A percentile compares a stretch with the other conserved stretches of the same genome.
Evolutionary conservation across 2,113 vertebrate species (phyloP).

Genomic region (Rhipidura dahli): DNA sequence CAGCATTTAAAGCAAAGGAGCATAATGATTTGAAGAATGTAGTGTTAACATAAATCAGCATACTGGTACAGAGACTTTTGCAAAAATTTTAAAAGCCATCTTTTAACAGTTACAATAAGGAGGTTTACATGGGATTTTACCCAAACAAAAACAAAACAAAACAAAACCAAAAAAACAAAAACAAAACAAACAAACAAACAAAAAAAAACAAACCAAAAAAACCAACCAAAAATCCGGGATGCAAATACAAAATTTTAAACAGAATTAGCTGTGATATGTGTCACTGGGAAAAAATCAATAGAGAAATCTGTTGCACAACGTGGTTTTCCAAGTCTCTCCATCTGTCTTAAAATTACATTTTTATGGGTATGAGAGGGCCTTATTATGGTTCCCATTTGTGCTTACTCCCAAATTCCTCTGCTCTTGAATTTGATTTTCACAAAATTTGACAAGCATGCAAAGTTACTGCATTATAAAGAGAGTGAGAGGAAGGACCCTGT

Average conservation of each 20-base stretch:
- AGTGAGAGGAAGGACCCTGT: not conserved
- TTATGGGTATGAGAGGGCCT: not conserved
- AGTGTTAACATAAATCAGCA: not conserved
- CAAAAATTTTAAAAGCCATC: not conserved
- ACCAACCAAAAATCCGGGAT: not conserved
- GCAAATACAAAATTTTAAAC: not conserved
- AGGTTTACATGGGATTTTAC: not conserved
- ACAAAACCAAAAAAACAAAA: not conserved
- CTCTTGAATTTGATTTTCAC: not conserved
- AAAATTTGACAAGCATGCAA: not conserved
- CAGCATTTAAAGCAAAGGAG: not conserved
- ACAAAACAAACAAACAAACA: not conserved
- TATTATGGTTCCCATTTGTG: not conserved
- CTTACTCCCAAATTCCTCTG: not conserved
- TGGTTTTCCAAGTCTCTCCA: not conserved
- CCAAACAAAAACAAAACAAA: not conserved
- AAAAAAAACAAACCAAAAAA: not conserved
- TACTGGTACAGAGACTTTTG: not conserved
- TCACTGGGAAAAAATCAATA: not conserved
- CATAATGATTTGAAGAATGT: not conserved
- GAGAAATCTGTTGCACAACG: not conserved
- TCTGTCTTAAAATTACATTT: not conserved
- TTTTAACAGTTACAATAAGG: not conserved
- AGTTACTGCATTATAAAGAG: not conserved
- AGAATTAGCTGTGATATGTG: not conserved